Percentiles rank a stretch among this genome's conserved stretches.
These are phyloP conservation scores for Dorcus parallelipipedus DNA, from an alignment of 2,888 invertebrate species.

Conservation along the genomic window DNA sequence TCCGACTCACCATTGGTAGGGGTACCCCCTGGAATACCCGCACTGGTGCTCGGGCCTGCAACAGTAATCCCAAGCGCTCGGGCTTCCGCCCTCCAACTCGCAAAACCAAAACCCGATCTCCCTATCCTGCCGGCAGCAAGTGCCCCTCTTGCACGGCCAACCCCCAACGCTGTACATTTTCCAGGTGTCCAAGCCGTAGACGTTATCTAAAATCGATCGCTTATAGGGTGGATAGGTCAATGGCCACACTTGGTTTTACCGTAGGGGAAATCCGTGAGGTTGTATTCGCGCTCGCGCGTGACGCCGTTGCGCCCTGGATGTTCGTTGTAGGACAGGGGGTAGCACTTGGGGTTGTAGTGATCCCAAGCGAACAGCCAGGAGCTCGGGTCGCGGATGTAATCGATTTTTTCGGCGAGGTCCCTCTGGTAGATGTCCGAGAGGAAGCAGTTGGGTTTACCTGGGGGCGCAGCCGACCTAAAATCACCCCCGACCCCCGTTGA, in stretches of 20 bases:
- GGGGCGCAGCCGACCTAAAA: slow-evolving; percentile 32
- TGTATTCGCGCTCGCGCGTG: too few species aligned
- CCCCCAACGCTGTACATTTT: slow-evolving; percentile 78
- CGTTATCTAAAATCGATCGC: slow-evolving; percentile 18
- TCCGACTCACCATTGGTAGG: slow-evolving; percentile 70
- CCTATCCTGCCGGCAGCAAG: slow-evolving; percentile 66
- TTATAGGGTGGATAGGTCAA: too few species aligned
- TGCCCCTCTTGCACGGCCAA: slow-evolving; percentile 69
- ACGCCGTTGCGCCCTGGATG: too few species aligned
- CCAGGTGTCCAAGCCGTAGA: slow-evolving; percentile 52
- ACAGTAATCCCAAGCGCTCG: slow-evolving; percentile 81
- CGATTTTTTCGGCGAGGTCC: slow-evolving; percentile 69
- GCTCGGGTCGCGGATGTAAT: slow-evolving; percentile 66
- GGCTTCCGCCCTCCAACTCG: slow-evolving; percentile 69
- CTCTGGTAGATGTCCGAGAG: slow-evolving; percentile 75
- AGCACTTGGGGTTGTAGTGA: slow-evolving; percentile 69
- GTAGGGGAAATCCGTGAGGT: too few species aligned
- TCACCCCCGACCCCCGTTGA: slow-evolving; percentile 5
- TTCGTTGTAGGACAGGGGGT: too few species aligned
- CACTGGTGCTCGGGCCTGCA: slow-evolving; percentile 79
- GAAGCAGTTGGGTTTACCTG: slow-evolving; percentile 61
- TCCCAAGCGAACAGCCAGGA: slow-evolving; percentile 78
- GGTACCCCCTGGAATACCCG: slow-evolving; percentile 77
- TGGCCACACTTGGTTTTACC: not conserved
- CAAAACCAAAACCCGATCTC: slow-evolving; percentile 82